Percentiles rank a stretch among this genome's conserved stretches.
phyloP scores from a whole-genome alignment of 2,113 vertebrate genomes.

The Notothenia coriiceps region DNA sequence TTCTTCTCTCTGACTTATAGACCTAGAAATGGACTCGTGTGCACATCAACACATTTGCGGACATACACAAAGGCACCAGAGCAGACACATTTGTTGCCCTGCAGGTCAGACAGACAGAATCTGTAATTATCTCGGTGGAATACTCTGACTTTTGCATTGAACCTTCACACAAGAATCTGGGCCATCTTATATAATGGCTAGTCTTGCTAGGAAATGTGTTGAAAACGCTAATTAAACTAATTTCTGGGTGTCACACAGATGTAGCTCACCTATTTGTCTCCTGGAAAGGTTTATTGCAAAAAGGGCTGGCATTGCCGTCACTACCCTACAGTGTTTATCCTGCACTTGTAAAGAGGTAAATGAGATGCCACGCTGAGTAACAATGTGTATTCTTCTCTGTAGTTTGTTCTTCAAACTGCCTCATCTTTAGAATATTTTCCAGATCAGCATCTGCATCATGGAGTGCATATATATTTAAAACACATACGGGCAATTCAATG shows the following conservation, averaged over 20 bases:
- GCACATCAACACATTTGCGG: slow-evolving; percentile 10
- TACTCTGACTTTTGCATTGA: slow-evolving; percentile 54
- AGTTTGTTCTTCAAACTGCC: not conserved
- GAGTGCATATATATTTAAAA: not conserved
- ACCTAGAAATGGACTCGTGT: slow-evolving; percentile 3
- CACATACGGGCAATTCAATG: not conserved
- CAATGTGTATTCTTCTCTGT: not conserved
- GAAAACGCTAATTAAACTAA: slow-evolving; percentile 42
- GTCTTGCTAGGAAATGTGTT: slow-evolving; percentile 16
- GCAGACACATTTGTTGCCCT: slow-evolving; percentile 46
- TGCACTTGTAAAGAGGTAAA: slow-evolving; percentile 30
- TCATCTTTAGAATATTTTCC: slow-evolving; percentile 1
- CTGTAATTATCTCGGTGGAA: slow-evolving; percentile 68
- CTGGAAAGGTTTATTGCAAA: slow-evolving; percentile 29
- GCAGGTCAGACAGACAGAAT: slow-evolving; percentile 57
- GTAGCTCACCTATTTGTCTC: slow-evolving; percentile 36
- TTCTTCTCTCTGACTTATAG: not conserved
- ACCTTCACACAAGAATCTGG: slow-evolving; percentile 42
- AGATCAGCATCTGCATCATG: slow-evolving; percentile 2
- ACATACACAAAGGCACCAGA: slow-evolving; percentile 51
- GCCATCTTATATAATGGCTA: slow-evolving; percentile 37
- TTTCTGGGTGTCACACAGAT: slow-evolving; percentile 37
- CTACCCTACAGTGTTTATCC: slow-evolving; percentile 12
- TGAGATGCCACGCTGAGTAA: slow-evolving; percentile 19
- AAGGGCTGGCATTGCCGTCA: not conserved